Evolutionary conservation across 2,113 vertebrate species (phyloP), one percentile per base, ranked within the genome.

Genomic region (Gymnocephalus cernua): DNA sequence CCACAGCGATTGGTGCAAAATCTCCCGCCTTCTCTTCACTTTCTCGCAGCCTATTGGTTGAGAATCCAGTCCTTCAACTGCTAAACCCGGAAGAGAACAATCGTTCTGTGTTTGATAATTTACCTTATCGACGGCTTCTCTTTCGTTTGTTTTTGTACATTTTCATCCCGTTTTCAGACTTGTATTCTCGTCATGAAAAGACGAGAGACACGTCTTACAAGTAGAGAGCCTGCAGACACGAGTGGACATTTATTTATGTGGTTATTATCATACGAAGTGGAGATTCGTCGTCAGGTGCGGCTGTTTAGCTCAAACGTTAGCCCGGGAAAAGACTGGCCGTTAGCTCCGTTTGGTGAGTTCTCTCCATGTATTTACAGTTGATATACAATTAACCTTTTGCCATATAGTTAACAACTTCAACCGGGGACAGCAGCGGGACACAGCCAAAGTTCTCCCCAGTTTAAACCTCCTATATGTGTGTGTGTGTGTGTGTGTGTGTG

Each of bases 81-180:
- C 11, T 13, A 1, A 47, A 79, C 67, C 35, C 35, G 67, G 50
- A 71, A 64, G 32, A 4, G 16, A 54, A 27, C 48, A 29, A n/a
- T 1, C 13, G 7, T 0, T 15, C 35, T n/a, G 2, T 2, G 11
- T 56, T 6, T 13, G 19, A 21, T 4, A n/a, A 6, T 21, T 13
- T 9, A 10, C 29, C 13, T 23, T 3, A 11, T 3, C 15, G 0
- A 4, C 29, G 1, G 61, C 14, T 5, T 18, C 23, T 53, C 12
- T 32, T 16, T 32, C 3, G 27, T 7, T 0, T 7, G 29, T 38
- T 53, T 53, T 16, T 15, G 2, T 16, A 1, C 2, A 3, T 1
- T 41, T 69, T 23, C 8, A 10, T 0, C 7, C n/a, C 7, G 10
- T 2, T 23, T 16, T 3, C 23, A 10, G 58, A 4, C 2, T n/a